Conservation (phyloP, 2,797 vertebrate species). For the Nasua narica region DNA sequence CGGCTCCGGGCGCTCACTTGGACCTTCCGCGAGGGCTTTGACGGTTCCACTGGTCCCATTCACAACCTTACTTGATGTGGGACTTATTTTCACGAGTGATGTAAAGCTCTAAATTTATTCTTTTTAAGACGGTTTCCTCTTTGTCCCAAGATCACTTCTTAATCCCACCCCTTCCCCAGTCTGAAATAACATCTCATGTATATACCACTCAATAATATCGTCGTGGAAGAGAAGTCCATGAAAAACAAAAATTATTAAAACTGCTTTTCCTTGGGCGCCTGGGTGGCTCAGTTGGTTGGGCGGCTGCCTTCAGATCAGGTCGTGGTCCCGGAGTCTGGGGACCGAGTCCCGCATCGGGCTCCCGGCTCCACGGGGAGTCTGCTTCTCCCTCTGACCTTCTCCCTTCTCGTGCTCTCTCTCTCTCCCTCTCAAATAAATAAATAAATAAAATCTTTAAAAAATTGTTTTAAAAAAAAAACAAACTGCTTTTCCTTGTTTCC, state of each 20-base stretch:
- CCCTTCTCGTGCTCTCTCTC: too few relatives aligned
- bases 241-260: neutral
- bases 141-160: neutral
- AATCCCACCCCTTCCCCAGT: neutral
- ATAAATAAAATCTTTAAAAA: too few relatives aligned
- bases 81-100: neutral
- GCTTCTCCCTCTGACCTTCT: too few relatives aligned
- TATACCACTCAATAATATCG: fast-evolving
- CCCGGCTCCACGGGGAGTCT: too few relatives aligned
- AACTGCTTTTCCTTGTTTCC: neutral
- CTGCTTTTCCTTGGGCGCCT: neutral
- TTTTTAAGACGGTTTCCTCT: neutral
- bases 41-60: neutral
- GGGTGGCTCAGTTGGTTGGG: too few relatives aligned
- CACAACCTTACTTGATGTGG: neutral
- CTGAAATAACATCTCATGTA: neutral
- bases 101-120: neutral
- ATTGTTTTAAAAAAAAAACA: too few relatives aligned
- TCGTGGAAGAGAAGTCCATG: neutral
- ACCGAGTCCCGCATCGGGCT: too few relatives aligned
- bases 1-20: fast-evolving
- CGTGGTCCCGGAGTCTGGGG: too few relatives aligned
- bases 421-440: too few relatives aligned
- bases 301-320: too few relatives aligned
- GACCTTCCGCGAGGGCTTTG: neutral